Evolutionary conservation across 2,797 vertebrate species (phyloP).

Genomic region (Halcyon chelicuti): DNA sequence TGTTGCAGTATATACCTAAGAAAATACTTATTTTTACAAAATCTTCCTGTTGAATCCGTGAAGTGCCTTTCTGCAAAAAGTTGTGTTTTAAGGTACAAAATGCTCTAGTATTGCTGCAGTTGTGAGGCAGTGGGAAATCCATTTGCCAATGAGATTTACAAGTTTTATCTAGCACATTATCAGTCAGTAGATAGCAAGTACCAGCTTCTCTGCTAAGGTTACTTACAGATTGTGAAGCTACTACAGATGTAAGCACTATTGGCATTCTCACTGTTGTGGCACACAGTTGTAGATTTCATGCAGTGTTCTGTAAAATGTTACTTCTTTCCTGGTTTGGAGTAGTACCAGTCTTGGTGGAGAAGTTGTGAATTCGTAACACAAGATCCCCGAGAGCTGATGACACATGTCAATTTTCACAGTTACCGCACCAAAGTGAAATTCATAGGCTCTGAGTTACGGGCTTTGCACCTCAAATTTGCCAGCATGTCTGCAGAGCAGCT

Average conservation of each 20-base stretch:
- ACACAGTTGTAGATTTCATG: neutral
- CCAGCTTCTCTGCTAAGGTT: neutral
- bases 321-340: conserved; percentile 61
- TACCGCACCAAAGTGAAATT: conserved; percentile 83
- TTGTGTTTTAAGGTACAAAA: neutral
- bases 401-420: conserved; percentile 79
- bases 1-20: neutral
- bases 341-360: conserved; percentile 79
- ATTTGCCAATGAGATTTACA: neutral
- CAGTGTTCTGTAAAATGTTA: neutral
- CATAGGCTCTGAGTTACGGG: conserved; percentile 72
- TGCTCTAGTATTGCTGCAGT: neutral
- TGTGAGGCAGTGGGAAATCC: neutral
- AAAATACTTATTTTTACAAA: conserved; percentile 6
- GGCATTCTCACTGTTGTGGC: neutral
- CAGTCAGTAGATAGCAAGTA: neutral
- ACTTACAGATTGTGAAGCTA: neutral
- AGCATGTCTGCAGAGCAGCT: conserved; percentile 75
- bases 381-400: conserved; percentile 76
- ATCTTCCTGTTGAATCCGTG: neutral
- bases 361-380: conserved; percentile 81
- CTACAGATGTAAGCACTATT: neutral
- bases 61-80: neutral
- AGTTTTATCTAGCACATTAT: neutral
- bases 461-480: conserved; percentile 75